Conservation (phyloP, 2,888 invertebrate species). For the Athetis lepigone region DNA sequence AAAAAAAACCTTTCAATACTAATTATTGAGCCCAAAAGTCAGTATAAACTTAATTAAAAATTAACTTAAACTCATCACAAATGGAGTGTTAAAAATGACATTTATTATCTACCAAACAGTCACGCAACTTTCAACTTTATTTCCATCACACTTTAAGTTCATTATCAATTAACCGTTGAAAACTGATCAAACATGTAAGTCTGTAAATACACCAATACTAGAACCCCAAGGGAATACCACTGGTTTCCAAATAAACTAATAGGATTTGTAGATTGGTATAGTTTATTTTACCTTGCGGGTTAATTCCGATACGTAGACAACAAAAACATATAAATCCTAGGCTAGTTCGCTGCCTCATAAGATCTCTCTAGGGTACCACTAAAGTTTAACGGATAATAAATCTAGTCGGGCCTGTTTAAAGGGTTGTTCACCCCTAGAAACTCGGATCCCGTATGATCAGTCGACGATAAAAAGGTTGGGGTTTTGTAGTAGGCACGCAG, state of each 20-base stretch:
- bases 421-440: conserved; percentile 63
- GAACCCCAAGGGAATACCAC: conserved; percentile 18
- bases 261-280: conserved; percentile 25
- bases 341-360: conserved; percentile 63
- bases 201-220: conserved; percentile 22
- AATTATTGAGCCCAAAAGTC: too few species aligned
- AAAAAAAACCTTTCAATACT: too few species aligned
- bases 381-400: conserved; percentile 72
- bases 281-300: conserved; percentile 52
- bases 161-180: too few species aligned
- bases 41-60: too few species aligned
- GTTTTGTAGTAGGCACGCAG: too few species aligned
- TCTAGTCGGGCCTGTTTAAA: conserved; percentile 60
- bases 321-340: conserved; percentile 56
- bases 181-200: too few species aligned
- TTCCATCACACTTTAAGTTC: too few species aligned
- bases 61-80: too few species aligned
- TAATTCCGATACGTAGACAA: conserved; percentile 43
- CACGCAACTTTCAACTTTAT: too few species aligned
- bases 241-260: conserved; percentile 41
- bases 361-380: conserved; percentile 67
- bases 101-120: too few species aligned
- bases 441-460: conserved; percentile 36
- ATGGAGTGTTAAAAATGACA: too few species aligned
- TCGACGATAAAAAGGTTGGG: conserved; percentile 2